These are phyloP conservation scores for Halocaridina rubra DNA, from an alignment of 2,888 invertebrate genomes.

Conservation along the genomic window DNA sequence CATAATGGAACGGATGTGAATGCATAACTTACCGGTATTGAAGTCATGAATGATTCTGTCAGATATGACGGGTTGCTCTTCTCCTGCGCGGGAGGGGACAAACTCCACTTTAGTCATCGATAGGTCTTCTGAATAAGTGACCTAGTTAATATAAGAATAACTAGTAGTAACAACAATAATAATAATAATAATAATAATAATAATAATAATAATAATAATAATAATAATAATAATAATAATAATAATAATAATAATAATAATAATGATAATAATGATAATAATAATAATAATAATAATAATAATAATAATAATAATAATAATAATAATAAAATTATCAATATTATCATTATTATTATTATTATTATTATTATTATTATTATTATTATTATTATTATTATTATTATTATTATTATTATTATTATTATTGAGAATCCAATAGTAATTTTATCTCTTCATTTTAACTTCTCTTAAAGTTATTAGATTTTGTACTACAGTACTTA, in stretches of 20 bases:
- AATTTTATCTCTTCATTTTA: too few species aligned
- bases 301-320: not conserved
- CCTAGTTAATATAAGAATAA: too few species aligned
- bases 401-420: conserved; percentile 13
- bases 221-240: too few species aligned
- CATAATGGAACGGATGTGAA: not conserved
- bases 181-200: too few species aligned
- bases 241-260: too few species aligned
- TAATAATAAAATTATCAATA: not conserved
- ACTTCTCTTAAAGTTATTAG: too few species aligned
- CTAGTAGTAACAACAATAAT: too few species aligned
- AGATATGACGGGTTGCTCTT: not conserved
- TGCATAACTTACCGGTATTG: not conserved
- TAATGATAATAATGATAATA: too few species aligned
- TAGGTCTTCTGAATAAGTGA: not conserved
- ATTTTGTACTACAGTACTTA: too few species aligned
- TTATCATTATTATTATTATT: not conserved
- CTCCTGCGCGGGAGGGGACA: not conserved
- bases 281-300: too few species aligned
- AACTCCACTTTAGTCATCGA: not conserved
- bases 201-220: too few species aligned
- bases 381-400: not conserved
- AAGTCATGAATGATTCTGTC: not conserved
- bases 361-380: not conserved
- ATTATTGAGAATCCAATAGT: too few species aligned